Evolutionary conservation across 2,797 vertebrate species (phyloP).

Genomic region (Setipinna tenuifilis): DNA sequence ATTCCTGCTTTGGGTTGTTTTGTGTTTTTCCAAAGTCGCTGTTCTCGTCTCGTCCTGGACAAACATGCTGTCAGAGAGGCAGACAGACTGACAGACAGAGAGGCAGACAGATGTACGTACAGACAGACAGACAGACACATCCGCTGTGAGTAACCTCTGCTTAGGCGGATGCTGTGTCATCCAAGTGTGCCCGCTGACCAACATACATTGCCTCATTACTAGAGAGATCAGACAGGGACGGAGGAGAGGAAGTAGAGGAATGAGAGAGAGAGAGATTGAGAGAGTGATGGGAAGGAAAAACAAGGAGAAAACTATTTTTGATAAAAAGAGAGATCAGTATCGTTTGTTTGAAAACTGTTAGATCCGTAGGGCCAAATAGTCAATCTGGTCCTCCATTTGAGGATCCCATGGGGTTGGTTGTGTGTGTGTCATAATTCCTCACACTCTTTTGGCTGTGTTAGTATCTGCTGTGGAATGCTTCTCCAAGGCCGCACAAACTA

Average conservation of each 20-base stretch:
- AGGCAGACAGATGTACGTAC: too few species aligned
- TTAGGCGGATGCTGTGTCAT: background rate
- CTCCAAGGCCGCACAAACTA: too few species aligned
- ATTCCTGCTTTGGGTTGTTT: background rate
- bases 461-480: too few species aligned
- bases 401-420: too few species aligned
- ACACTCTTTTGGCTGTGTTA: too few species aligned
- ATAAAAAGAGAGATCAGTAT: too few species aligned
- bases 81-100: background rate
- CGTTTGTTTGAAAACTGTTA: too few species aligned
- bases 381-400: too few species aligned
- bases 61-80: background rate
- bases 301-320: too few species aligned
- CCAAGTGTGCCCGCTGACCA: constrained; percentile 14
- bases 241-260: background rate
- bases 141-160: background rate
- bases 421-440: too few species aligned
- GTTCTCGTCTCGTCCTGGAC: background rate
- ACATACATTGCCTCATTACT: constrained; percentile 37
- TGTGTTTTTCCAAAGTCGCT: background rate
- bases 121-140: background rate
- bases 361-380: too few species aligned
- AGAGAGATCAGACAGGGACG: constrained; percentile 20
- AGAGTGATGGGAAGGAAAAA: background rate
- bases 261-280: background rate